phyloP scores from a whole-genome alignment of 2,888 invertebrate genomes.

The Tipula lateralis region DNA sequence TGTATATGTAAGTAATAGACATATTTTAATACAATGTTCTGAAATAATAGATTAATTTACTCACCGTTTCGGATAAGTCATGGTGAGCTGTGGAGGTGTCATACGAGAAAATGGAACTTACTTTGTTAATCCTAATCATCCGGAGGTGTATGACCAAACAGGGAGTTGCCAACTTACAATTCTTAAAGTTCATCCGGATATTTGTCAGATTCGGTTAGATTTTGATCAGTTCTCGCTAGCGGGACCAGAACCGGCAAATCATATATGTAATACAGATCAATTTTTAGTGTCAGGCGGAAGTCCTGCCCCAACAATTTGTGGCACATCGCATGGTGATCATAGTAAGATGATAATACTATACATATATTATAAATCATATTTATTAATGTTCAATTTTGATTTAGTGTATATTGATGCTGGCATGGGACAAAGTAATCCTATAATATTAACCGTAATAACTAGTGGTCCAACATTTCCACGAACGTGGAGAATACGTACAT shows the following conservation, averaged over 20 bases:
- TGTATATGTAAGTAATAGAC: conserved; percentile 44
- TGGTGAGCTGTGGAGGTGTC: conserved; percentile 72
- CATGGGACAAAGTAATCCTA: conserved; percentile 60
- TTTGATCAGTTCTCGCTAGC: conserved; percentile 71
- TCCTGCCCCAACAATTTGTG: conserved; percentile 75
- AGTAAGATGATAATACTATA: conserved; percentile 52
- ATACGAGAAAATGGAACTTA: conserved; percentile 78
- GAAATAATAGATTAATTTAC: not conserved
- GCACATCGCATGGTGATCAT: conserved; percentile 74
- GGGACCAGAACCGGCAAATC: conserved; percentile 69
- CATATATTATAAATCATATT: not conserved
- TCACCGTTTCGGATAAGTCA: conserved; percentile 52
- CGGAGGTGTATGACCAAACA: conserved; percentile 66
- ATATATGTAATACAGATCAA: conserved; percentile 79
- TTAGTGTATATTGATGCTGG: conserved; percentile 83
- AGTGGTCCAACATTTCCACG: conserved; percentile 69
- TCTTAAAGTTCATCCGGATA: conserved; percentile 68
- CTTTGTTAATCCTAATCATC: conserved; percentile 80
- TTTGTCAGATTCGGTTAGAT: conserved; percentile 82
- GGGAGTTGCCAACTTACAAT: conserved; percentile 82
- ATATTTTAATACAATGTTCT: conserved; percentile 26
- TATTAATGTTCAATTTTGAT: conserved; percentile 32
- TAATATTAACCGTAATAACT: conserved; percentile 75
- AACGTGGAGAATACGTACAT: conserved; percentile 74
- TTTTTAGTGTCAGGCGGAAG: conserved; percentile 79